Evolutionary conservation across 2,888 invertebrate genomes (phyloP), one percentile per base, ranked within the genome.

Genomic region (Drosophila peninsularis): DNA sequence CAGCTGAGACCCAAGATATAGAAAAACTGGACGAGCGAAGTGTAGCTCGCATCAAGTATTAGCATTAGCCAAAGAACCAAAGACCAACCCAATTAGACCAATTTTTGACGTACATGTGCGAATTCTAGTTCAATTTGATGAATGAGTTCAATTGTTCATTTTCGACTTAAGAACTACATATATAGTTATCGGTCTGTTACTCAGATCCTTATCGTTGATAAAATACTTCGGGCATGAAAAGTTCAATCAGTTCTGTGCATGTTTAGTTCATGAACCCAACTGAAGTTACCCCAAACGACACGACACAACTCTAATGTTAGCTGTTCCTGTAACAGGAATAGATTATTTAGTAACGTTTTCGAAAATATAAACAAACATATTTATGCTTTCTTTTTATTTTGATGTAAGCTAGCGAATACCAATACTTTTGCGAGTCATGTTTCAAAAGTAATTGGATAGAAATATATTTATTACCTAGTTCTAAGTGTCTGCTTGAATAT

Each of bases 41-140:
- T 3, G 24, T 13, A 27, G 27, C n/a, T 58, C n/a, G 24, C 44
- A 39, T 37, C 45, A 62, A 72, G 76, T 75, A 75, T 76, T 75
- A 68, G 45, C 54, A 54, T 55, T 67, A 58, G 69, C 75, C 68
- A 75, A 75, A 75, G 77, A 75, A 68, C 24, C 24, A 64, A 64
- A 62, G 52, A 56, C 9, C 54, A 55, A 41, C 42, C 37, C 17
- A 41, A 57, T 42, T 32, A 47, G 36, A 21, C 37, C 9, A 66
- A 50, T 44, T 39, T 27, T 53, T 34, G 13, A 34, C 49, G 14
- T 13, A 9, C 7, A 32, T 14, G 1, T 34, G 21, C 9, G 14
- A 21, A 24, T 14, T 36, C 36, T 36, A 34, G 50, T 36, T 50
- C 13, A 34, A 34, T 34, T 49, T 49, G 7, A 49, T 34, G 19